A percentile compares a stretch with the other conserved stretches of the same genome.
phyloP scores from a whole-genome alignment of 2,797 vertebrate species.

The Steatocranus sp. region DNA sequence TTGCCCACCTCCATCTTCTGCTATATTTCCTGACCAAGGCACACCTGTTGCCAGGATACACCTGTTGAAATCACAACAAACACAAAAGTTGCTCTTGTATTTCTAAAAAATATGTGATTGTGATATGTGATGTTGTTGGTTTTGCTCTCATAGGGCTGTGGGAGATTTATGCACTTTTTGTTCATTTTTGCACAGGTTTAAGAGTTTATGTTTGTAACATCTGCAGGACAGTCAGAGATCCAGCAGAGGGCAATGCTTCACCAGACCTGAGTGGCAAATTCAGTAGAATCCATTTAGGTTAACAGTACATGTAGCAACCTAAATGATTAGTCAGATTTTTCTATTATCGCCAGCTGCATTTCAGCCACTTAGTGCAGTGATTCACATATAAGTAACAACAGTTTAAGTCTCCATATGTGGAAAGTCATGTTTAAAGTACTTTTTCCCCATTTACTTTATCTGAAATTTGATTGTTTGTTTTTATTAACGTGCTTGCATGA shows the following conservation, averaged over 20 bases:
- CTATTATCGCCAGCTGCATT: neutral
- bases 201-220: neutral
- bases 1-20: constrained; percentile 12
- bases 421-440: neutral
- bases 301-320: neutral
- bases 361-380: neutral
- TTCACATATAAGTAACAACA: neutral
- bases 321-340: neutral
- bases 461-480: neutral
- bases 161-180: fast-evolving
- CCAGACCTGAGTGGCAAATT: neutral
- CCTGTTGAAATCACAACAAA: constrained; percentile 23
- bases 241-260: constrained; percentile 49
- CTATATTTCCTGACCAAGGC: neutral
- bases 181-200: neutral
- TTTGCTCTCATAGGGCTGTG: neutral
- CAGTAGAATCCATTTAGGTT: neutral
- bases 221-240: neutral
- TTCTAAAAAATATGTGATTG: neutral
- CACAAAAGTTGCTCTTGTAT: neutral
- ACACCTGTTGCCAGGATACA: constrained; percentile 41
- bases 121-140: neutral
- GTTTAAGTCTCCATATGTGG: neutral
- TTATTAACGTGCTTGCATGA: neutral
- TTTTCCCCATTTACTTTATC: neutral